A percentile compares a stretch with the other conserved stretches of the same genome.
These are phyloP conservation scores for Mormyrus lacerda DNA, from an alignment of 2,113 vertebrate species.

Conservation along the genomic window DNA sequence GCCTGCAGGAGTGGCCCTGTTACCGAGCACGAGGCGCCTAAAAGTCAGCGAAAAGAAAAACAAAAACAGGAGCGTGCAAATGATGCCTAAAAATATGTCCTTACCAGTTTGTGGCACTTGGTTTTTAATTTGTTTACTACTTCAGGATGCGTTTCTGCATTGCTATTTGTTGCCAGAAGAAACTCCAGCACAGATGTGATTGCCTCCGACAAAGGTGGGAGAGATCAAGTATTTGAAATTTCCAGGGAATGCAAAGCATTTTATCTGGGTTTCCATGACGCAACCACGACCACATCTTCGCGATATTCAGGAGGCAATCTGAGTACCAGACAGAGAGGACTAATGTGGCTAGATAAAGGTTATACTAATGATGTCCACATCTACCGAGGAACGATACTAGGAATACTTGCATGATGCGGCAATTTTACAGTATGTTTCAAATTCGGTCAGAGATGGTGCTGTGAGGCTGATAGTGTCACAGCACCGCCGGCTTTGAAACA, in stretches of 20 bases:
- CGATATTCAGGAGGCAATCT: not conserved
- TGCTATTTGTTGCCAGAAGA: not conserved
- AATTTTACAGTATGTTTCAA: not conserved
- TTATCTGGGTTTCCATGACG: not conserved
- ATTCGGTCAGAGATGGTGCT: not conserved
- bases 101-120: not conserved
- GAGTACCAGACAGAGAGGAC: not conserved
- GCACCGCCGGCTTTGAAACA: not conserved
- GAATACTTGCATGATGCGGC: not conserved
- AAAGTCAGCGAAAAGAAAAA: not conserved
- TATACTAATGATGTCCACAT: not conserved
- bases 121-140: conserved; percentile 2
- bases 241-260: not conserved
- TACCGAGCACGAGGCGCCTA: not conserved
- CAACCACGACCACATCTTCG: not conserved
- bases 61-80: not conserved
- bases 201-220: not conserved
- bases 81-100: not conserved
- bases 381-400: not conserved
- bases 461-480: not conserved
- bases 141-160: not conserved
- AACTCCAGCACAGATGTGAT: not conserved
- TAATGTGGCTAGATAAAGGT: not conserved
- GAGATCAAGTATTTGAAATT: not conserved
- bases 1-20: not conserved